These are phyloP conservation scores for Campylorhamphus procurvoides DNA, from an alignment of 2,113 vertebrate genomes.

Conservation along the genomic window DNA sequence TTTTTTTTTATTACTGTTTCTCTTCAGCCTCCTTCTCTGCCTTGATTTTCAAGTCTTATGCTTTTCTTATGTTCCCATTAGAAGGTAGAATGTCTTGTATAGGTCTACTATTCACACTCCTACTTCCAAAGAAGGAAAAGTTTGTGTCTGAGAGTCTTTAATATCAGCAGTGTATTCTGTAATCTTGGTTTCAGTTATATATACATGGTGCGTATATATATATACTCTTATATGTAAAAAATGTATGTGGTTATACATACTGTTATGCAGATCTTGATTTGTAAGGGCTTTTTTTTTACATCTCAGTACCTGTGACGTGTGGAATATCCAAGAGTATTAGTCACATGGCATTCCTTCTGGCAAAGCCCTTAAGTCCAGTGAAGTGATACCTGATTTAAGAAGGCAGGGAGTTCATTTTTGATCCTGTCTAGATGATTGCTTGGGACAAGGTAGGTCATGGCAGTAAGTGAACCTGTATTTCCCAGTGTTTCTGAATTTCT, in stretches of 20 bases:
- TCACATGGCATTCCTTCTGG: background rate
- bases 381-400: conserved; percentile 3
- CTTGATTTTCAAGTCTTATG: background rate
- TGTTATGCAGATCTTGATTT: background rate
- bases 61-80: background rate
- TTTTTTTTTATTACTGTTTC: background rate
- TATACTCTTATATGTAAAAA: background rate
- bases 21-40: background rate
- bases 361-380: background rate
- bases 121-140: background rate
- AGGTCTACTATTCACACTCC: background rate
- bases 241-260: background rate
- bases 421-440: background rate
- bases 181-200: background rate
- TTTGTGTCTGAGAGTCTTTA: background rate
- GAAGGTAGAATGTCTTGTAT: background rate
- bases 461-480: background rate
- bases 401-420: conserved; percentile 13
- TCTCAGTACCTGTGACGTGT: background rate
- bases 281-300: background rate
- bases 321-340: background rate
- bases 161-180: background rate
- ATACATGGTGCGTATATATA: background rate
- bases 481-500: background rate
- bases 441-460: background rate